Conservation (phyloP, 2,888 invertebrate genomes). For the Parascotia fuliginaria region DNA sequence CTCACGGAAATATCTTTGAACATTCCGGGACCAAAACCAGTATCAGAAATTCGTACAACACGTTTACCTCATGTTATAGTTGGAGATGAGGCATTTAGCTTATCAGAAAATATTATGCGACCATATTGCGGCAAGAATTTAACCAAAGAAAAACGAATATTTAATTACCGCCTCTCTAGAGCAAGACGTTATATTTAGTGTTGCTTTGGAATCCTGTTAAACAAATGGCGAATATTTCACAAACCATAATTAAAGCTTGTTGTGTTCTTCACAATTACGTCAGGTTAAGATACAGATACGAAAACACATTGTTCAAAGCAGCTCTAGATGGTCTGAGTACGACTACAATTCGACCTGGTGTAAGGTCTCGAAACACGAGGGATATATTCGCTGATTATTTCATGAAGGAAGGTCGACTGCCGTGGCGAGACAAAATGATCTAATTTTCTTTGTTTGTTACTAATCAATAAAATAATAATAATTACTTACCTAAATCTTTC, state of each 20-base stretch:
- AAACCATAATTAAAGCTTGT: slow-evolving; percentile 41
- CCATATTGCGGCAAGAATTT: slow-evolving; percentile 40
- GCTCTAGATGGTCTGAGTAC: no score
- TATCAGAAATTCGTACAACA: slow-evolving; percentile 29
- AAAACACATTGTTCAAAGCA: no score
- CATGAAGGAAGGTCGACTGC: slow-evolving; percentile 36
- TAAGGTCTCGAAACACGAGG: no score
- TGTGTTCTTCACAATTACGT: no score
- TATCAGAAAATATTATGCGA: slow-evolving; percentile 43
- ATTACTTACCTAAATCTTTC: slow-evolving; percentile 29
- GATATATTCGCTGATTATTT: no score
- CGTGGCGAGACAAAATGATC: slow-evolving; percentile 41
- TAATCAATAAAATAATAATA: no score
- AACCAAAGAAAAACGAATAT: slow-evolving; percentile 39
- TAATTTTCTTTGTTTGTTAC: no score
- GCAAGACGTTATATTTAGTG: slow-evolving; percentile 42
- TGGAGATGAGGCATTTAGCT: no score
- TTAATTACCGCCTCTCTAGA: slow-evolving; percentile 48
- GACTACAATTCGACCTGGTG: no score
- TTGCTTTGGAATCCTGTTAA: slow-evolving; percentile 35
- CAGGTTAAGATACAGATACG: no score
- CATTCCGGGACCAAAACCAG: slow-evolving; percentile 33
- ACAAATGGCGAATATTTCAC: slow-evolving; percentile 44
- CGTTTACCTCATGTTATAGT: slow-evolving; percentile 38
- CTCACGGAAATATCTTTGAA: slow-evolving; percentile 32